These are phyloP conservation scores for Sebastes oblongus DNA, from an alignment of 2,797 vertebrate species.

Conservation along the genomic window DNA sequence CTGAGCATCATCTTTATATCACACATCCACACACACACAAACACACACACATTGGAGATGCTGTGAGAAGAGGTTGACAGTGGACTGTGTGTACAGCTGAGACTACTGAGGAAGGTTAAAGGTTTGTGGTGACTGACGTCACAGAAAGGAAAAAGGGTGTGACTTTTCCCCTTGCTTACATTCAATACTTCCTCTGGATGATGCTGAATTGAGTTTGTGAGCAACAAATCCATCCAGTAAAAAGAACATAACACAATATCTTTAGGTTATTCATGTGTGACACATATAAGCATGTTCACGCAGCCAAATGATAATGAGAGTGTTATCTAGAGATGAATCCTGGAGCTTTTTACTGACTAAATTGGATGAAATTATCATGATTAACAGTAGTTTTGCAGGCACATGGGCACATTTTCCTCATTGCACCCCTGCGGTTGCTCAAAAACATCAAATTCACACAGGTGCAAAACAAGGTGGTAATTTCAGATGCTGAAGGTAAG, in stretches of 20 bases:
- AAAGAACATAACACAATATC: neutral
- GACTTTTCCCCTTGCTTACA: constrained; percentile 55
- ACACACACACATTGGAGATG: constrained; percentile 30
- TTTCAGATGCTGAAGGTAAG: neutral
- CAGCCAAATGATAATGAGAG: neutral
- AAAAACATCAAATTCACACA: neutral
- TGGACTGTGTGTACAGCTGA: constrained; percentile 78
- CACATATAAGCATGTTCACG: neutral
- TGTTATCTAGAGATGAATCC: neutral
- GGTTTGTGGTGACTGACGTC: constrained; percentile 75
- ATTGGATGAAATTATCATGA: neutral
- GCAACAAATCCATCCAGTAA: neutral
- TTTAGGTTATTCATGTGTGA: neutral
- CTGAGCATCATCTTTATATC: constrained; percentile 31
- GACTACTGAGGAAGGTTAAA: constrained; percentile 71
- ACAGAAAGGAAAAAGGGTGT: constrained; percentile 57
- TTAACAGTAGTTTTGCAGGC: neutral
- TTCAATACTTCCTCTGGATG: constrained; percentile 41
- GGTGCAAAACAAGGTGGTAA: neutral
- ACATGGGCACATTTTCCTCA: neutral
- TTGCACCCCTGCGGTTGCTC: neutral
- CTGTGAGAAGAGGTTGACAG: constrained; percentile 80
- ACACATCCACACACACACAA: constrained; percentile 25
- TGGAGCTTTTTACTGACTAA: neutral
- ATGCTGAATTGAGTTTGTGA: constrained; percentile 20